phyloP scores from a whole-genome alignment of 2,113 vertebrate species.

The Tyrannus savana region DNA sequence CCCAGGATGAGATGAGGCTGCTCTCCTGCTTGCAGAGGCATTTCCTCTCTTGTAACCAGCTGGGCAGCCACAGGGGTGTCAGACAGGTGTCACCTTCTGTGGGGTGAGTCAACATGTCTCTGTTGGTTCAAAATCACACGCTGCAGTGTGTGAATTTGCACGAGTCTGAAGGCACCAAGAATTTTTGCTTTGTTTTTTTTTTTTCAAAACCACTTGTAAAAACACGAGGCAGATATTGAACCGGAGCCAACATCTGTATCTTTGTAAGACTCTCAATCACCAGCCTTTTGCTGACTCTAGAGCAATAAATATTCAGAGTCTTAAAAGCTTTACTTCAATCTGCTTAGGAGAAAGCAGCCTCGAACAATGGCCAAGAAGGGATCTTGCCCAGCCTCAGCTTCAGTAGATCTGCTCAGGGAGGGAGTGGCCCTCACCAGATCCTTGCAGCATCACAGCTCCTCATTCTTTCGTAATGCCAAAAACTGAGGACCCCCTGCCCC shows the following conservation, averaged over 20 bases:
- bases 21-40: not conserved
- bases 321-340: conserved; percentile 55
- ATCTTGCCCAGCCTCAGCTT: not conserved
- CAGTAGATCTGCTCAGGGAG: not conserved
- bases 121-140: accelerated
- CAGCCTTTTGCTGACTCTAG: conserved; percentile 51
- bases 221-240: conserved; percentile 57
- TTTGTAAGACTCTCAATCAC: conserved; percentile 37
- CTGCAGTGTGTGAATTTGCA: not conserved
- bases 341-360: conserved; percentile 32
- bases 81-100: not conserved
- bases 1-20: not conserved
- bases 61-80: not conserved
- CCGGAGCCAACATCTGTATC: conserved; percentile 27
- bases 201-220: conserved; percentile 47
- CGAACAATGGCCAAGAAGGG: conserved; percentile 17
- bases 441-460: not conserved
- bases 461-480: not conserved
- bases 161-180: not conserved
- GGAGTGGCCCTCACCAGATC: not conserved
- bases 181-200: conserved; percentile 9
- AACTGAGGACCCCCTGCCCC: not conserved
- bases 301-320: conserved; percentile 40
- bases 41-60: not conserved
- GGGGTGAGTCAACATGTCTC: not conserved